phyloP scores from a whole-genome alignment of 30 jellyfish, hydroid and myxozoan species.

The Hydractinia echinata region DNA sequence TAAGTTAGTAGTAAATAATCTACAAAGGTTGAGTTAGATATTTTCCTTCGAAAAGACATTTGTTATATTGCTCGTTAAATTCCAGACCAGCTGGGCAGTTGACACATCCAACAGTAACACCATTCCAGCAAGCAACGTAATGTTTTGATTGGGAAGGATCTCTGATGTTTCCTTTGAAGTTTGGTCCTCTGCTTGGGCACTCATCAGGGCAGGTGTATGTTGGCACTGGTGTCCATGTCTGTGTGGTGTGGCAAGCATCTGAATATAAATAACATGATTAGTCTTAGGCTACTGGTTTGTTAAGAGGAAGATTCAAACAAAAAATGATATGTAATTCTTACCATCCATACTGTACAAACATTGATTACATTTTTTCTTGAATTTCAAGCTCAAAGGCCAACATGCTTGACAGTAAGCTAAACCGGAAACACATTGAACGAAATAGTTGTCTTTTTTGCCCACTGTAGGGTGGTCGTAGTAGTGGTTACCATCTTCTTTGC shows the following conservation, averaged over 20 bases:
- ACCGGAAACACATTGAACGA: slow-evolving; percentile 27
- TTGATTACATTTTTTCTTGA: slow-evolving; percentile 21
- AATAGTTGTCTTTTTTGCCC: background rate
- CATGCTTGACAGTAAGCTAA: slow-evolving; percentile 34
- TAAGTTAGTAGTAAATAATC: background rate
- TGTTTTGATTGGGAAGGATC: slow-evolving; percentile 1
- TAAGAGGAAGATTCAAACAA: too few relatives aligned
- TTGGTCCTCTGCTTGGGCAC: slow-evolving; percentile 32
- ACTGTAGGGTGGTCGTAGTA: background rate
- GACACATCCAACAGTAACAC: slow-evolving; percentile 8
- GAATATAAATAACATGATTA: background rate
- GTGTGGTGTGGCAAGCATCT: slow-evolving; percentile 30
- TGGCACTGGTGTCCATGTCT: slow-evolving; percentile 24
- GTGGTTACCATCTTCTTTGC: slow-evolving; percentile 17
- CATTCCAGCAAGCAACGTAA: slow-evolving; percentile 28
- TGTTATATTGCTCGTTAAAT: slow-evolving; percentile 22
- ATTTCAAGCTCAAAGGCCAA: slow-evolving; percentile 25
- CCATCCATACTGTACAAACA: slow-evolving; percentile 18
- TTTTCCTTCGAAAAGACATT: slow-evolving; percentile 10
- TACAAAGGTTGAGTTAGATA: background rate
- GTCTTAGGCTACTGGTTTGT: background rate
- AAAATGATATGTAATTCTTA: background rate
- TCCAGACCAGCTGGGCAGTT: background rate
- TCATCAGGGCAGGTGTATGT: slow-evolving; percentile 31
- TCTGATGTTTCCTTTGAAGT: slow-evolving; percentile 30